Base-by-base conservation (phyloP, 2,797 vertebrate species). In the Leptodactylus fallax region DNA sequence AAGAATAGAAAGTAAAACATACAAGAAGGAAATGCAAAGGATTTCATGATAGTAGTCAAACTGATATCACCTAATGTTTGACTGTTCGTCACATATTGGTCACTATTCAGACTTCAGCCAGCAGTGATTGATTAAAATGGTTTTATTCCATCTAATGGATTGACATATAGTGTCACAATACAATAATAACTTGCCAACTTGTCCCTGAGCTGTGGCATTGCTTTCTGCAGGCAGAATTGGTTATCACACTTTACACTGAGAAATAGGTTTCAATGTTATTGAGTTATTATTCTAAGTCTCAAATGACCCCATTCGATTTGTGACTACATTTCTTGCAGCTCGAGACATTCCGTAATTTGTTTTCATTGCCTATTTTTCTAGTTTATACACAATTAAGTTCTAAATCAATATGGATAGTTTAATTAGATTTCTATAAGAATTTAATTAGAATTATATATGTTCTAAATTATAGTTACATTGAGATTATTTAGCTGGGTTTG, bases 151-250 rank as follows among this genome's bases (percentile, higher is more conserved):
- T 74, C 71, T n/a, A 74, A 74, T 74, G 17, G 71, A 74, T 21
- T 74, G 71, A 74, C 71, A 74, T 49, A 49, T 3, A 49, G 47
- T 74, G 71, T 49, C 71, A 74, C 71, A 74, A 74, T 74, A 74
- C 71, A 74, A 74, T 74, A 74, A 74, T 74, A 74, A 74, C 71
- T 74, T 74, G 47, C 71, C 45, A 74, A 11, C 71, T 74, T 72
- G 71, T 74, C 71, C 47, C 71, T 74, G 71, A 74, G 71, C 71
- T n/a, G 71, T 49, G 71, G 71, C 47, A 12, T 74, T 49, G 45
- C 71, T 74, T 51, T 74, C 71, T 51, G 16, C 71, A 74, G 71
- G 19, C 71, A 49, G 71, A 74, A 74, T 74, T 74, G 71, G 45
- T 74, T 74, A 49, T 74, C 71, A 74, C 71, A 74, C 71, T 74